Percentiles rank a stretch among this genome's conserved stretches.
Conservation (phyloP, 2,797 vertebrate species). For the Threskiornis aethiopicus region DNA sequence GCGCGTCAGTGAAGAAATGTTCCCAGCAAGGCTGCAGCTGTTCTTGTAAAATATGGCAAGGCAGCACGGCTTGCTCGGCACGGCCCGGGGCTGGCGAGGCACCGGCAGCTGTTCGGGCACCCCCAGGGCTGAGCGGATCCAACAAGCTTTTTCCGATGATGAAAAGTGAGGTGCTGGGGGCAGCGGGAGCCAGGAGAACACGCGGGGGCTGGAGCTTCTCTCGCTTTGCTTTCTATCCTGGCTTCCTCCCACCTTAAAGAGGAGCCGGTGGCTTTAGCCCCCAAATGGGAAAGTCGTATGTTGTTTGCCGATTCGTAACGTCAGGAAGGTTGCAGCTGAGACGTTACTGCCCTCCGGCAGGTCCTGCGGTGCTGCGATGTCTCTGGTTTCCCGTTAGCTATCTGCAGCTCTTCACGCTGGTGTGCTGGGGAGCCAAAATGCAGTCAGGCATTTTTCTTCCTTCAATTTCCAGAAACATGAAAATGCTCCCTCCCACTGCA, state of each 20-base stretch:
- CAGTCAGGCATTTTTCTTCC: not conserved
- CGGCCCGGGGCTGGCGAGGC: not conserved
- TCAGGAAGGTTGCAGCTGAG: not conserved
- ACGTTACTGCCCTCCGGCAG: not conserved
- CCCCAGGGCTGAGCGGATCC: not conserved
- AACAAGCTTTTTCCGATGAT: not conserved
- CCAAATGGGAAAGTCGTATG: fast-evolving
- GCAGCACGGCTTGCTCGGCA: not conserved
- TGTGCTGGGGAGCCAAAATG: fast-evolving
- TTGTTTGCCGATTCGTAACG: fast-evolving
- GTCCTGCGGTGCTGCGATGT: not conserved
- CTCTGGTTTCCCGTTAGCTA: not conserved
- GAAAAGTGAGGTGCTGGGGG: not conserved
- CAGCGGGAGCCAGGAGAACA: not conserved
- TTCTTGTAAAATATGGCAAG: not conserved
- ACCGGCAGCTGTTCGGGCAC: not conserved
- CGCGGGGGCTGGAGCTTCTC: fast-evolving
- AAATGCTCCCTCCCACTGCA: not conserved
- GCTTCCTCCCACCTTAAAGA: not conserved
- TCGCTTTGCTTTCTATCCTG: not conserved
- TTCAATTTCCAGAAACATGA: not conserved
- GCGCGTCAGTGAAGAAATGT: not conserved
- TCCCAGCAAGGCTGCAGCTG: conserved; percentile 30
- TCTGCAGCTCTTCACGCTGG: not conserved
- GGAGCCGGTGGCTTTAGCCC: not conserved